Evolutionary conservation across 2,797 vertebrate genomes (phyloP), one percentile per base, ranked within the genome.

Genomic region (Cyclura pinguis): DNA sequence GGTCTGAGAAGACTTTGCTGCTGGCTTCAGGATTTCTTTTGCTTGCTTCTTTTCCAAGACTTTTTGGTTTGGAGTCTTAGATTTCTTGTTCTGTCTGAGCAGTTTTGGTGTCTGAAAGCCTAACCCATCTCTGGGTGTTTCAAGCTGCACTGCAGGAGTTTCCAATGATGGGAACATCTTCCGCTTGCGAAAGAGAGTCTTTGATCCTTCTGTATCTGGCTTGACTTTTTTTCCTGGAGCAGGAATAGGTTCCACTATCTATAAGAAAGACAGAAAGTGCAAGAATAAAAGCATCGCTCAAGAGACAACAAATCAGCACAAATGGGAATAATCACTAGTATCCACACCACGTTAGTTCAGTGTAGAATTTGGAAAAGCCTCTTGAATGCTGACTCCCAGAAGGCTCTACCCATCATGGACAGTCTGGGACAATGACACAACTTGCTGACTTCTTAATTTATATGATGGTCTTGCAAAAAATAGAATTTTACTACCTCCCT

Each of bases 1-100:
- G 64, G 87, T 73, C 35, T 80, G 59, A n/a, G 96, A 94, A 88
- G 95, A 93, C 87, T 95, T 97, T 5, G 92, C 82, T 87, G 89
- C 93, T 83, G 95, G 93, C 73, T 96, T 97, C 88, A 86, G 95
- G 29, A 91, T 95, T 73, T 90, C 95, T 90, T 96, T 95, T 88
- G 93, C 93, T 1, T 38, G 32, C 16, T 93, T 89, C 91, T 96
- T 96, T 76, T 78, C 95, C 76, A 92, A 95, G 78, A 87, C 50
- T 3, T 42, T 73, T 85, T 95, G 92, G 32, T 94, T 92, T 38
- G 85, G 77, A 24, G 73, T 8, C 69, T 64, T 91, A 32, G 82
- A 62, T 24, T 92, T 94, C 91, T 95, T 96, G 38, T 0, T 0
- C 73, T 88, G 91, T 77, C 91, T 93, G n/a, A 84, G 89, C 77